phyloP scores from a whole-genome alignment of 2,113 vertebrate genomes.

The Solea senegalensis region DNA sequence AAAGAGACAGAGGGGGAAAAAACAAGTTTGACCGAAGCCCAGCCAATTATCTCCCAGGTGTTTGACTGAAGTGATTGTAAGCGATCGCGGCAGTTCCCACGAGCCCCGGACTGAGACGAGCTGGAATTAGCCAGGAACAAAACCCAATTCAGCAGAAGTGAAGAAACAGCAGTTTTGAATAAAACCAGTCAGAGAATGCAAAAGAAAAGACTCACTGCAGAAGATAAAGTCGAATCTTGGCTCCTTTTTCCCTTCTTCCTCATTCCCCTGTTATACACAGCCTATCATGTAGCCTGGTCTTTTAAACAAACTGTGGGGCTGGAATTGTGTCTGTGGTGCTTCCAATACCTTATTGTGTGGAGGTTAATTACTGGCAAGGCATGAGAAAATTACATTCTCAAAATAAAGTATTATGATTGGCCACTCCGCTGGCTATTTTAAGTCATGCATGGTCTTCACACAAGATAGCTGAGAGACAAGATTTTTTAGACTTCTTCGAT shows the following conservation, averaged over 20 bases:
- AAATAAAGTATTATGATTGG: constrained; percentile 85
- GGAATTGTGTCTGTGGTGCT: constrained; percentile 79
- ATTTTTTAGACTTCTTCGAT: constrained; percentile 82
- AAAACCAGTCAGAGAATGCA: constrained; percentile 76
- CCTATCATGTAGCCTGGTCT: constrained; percentile 76
- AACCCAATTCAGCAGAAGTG: constrained; percentile 83
- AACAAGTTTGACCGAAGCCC: constrained; percentile 80
- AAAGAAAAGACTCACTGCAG: constrained; percentile 69
- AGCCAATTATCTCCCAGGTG: constrained; percentile 84
- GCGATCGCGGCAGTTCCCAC: constrained; percentile 79
- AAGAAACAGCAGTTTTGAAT: constrained; percentile 85
- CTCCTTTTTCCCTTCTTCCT: constrained; percentile 52
- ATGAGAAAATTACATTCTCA: constrained; percentile 86
- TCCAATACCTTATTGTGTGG: constrained; percentile 84
- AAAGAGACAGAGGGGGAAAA: constrained; percentile 62
- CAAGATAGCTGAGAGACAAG: constrained; percentile 81
- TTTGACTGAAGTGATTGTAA: constrained; percentile 83
- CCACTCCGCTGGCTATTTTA: constrained; percentile 79
- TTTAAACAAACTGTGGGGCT: constrained; percentile 77
- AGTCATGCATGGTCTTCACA: constrained; percentile 76
- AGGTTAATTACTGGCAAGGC: constrained; percentile 87
- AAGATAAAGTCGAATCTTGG: constrained; percentile 81
- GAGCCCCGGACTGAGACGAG: constrained; percentile 75
- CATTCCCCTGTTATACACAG: constrained; percentile 62
- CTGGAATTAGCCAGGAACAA: constrained; percentile 82